Evolutionary conservation across 2,797 vertebrate genomes (phyloP).

Genomic region (Picus viridis): DNA sequence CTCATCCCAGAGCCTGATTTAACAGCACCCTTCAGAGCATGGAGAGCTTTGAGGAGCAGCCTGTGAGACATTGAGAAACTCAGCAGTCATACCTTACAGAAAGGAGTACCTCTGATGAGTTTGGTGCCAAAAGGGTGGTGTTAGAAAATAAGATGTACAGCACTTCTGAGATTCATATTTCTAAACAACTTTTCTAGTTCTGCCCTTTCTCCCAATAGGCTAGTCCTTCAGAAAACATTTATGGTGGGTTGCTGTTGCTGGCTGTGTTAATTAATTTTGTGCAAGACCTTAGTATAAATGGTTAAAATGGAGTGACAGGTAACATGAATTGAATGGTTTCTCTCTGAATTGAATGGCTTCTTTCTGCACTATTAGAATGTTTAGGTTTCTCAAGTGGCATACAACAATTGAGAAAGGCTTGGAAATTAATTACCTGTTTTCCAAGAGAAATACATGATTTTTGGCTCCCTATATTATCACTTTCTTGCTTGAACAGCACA

Average conservation of each 20-base stretch:
- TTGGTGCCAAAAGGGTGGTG: neutral
- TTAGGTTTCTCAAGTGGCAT: neutral
- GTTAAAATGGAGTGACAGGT: neutral
- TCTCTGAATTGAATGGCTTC: neutral
- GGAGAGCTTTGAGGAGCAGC: neutral
- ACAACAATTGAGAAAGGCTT: neutral
- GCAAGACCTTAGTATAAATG: neutral
- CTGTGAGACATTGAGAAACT: neutral
- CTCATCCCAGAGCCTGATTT: neutral
- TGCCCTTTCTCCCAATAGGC: neutral
- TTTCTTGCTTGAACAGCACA: neutral
- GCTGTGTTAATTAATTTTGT: neutral
- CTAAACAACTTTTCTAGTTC: neutral
- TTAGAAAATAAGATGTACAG: neutral
- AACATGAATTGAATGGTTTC: neutral
- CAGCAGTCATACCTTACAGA: rapidly evolving
- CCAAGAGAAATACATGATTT: neutral
- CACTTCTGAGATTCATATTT: neutral
- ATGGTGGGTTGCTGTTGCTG: neutral
- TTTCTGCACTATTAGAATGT: neutral
- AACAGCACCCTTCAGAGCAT: neutral
- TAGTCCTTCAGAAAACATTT: neutral
- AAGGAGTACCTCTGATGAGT: neutral
- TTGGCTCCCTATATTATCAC: neutral
- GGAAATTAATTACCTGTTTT: slow-evolving; percentile 7